Percentiles rank a stretch among this genome's conserved stretches.
Conservation (phyloP, 2,797 vertebrate genomes). For the Zenarchopterus dispar region DNA sequence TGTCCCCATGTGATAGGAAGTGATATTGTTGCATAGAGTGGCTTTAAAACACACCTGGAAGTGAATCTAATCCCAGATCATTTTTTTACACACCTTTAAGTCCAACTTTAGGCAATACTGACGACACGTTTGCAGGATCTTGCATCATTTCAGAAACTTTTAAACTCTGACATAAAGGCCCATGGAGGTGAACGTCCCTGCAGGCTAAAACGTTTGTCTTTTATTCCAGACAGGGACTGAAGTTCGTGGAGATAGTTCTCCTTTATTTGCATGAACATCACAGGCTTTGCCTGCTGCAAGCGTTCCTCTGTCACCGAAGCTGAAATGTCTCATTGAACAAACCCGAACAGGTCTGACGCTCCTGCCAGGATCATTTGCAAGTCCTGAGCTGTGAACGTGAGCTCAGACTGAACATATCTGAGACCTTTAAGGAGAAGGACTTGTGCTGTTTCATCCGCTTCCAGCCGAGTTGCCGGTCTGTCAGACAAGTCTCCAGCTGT, state of each 20-base stretch:
- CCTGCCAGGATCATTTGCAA: slow-evolving; percentile 10
- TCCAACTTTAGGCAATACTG: slow-evolving; percentile 20
- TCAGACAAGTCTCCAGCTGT: neutral
- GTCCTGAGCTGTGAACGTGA: neutral
- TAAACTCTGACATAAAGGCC: slow-evolving; percentile 44
- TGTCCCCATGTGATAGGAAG: neutral
- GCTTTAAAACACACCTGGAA: neutral
- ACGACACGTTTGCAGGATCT: slow-evolving; percentile 48
- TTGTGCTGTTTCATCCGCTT: neutral
- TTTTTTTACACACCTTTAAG: slow-evolving; percentile 5
- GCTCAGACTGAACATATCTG: neutral
- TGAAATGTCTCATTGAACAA: slow-evolving; percentile 7
- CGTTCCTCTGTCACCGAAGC: slow-evolving; percentile 11
- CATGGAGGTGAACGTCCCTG: slow-evolving; percentile 32
- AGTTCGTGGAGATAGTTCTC: slow-evolving; percentile 19
- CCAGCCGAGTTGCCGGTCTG: neutral
- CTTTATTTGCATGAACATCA: slow-evolving; percentile 29
- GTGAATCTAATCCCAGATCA: neutral
- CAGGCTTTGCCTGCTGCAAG: slow-evolving; percentile 14
- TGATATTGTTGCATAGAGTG: neutral
- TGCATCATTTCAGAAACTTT: slow-evolving; percentile 54
- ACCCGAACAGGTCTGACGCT: slow-evolving; percentile 2
- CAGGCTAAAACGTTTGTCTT: slow-evolving; percentile 54
- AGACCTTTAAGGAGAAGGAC: neutral
- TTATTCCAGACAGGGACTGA: slow-evolving; percentile 26